Evolutionary conservation across 2,888 invertebrate species (phyloP).

Genomic region (Meandrusa payeni): DNA sequence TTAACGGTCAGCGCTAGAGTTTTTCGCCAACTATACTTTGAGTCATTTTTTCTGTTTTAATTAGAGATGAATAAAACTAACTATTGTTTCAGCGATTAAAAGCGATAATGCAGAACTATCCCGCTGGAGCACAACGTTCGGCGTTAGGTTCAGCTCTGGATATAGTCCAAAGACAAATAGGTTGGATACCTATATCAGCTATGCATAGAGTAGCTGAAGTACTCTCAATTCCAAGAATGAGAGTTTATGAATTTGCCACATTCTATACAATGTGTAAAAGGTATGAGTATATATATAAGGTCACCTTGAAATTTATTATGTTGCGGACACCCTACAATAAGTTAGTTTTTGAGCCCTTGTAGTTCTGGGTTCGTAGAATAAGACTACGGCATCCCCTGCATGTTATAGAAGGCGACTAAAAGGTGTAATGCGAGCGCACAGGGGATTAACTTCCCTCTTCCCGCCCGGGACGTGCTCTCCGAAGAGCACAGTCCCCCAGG

Average conservation of each 20-base stretch:
- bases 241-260: slow-evolving; percentile 65
- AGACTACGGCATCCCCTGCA: too few relatives aligned
- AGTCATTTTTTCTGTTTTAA: background rate
- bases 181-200: slow-evolving; percentile 70
- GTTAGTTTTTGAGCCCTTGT: background rate
- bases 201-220: slow-evolving; percentile 66
- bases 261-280: slow-evolving; percentile 66
- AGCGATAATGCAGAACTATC: slow-evolving; percentile 59
- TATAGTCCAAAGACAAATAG: slow-evolving; percentile 64
- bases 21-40: too few relatives aligned
- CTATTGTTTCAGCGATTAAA: slow-evolving; percentile 48
- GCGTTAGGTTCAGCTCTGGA: slow-evolving; percentile 52
- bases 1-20: too few relatives aligned
- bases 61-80: slow-evolving; percentile 4
- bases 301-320: too few relatives aligned
- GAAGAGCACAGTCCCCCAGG: too few relatives aligned
- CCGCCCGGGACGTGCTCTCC: too few relatives aligned
- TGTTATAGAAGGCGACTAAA: too few relatives aligned
- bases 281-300: too few relatives aligned
- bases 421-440: background rate
- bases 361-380: too few relatives aligned
- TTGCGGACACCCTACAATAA: too few relatives aligned
- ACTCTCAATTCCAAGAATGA: slow-evolving; percentile 56
- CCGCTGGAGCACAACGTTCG: slow-evolving; percentile 53
- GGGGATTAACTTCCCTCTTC: too few relatives aligned